These are phyloP conservation scores for Quadriops clusia DNA, from an alignment of 2,888 invertebrate genomes.

Conservation along the genomic window DNA sequence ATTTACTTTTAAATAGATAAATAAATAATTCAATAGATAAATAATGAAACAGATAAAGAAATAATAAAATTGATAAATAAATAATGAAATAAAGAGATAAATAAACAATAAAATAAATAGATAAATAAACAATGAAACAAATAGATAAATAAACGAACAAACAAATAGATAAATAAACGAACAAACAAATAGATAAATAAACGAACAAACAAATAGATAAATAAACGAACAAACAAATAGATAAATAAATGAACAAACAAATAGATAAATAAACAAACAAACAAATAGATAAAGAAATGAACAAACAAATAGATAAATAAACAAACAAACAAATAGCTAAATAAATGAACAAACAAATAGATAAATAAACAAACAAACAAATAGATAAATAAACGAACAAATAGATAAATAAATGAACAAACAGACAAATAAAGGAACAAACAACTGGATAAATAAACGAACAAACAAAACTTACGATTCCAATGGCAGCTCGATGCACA, in stretches of 20 bases:
- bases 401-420: not conserved
- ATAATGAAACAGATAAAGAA: conserved; percentile 3
- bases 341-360: conserved; percentile 3
- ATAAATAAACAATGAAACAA: not conserved
- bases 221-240: not conserved
- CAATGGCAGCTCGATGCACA: conserved; percentile 77
- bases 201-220: no score
- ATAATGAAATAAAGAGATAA: conserved; percentile 3
- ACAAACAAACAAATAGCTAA: not conserved
- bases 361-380: conserved; percentile 6
- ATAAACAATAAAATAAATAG: no score
- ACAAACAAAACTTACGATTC: conserved; percentile 48
- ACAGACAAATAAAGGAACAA: conserved; percentile 3
- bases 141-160: conserved; percentile 2
- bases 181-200: conserved; percentile 3
- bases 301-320: conserved; percentile 2
- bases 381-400: conserved; percentile 1
- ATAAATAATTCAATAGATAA: not conserved
- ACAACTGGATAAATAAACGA: conserved; percentile 5
- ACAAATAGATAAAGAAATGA: conserved; percentile 4
- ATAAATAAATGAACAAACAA: not conserved
- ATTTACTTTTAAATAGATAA: conserved; percentile 4
- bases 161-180: conserved; percentile 5
- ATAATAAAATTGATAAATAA: conserved; percentile 6
- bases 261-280: conserved; percentile 5